Evolutionary conservation across 2,888 invertebrate genomes (phyloP).

Genomic region (Mechanitis mazaeus): DNA sequence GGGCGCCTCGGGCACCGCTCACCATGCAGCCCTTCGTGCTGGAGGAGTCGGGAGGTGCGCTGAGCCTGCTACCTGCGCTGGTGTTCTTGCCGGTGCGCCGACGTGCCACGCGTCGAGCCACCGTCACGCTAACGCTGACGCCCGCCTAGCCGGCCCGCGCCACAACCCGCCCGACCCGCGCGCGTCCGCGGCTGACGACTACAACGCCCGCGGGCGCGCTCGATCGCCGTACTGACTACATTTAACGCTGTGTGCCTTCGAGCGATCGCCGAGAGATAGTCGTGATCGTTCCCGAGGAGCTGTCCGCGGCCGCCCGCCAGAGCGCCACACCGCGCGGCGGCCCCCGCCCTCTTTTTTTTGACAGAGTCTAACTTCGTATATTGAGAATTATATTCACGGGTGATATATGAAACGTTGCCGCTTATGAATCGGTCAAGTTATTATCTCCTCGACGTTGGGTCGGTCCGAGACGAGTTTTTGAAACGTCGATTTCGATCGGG

Average conservation of each 20-base stretch:
- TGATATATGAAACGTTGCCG: slow-evolving; percentile 77
- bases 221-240: slow-evolving; percentile 76
- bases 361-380: slow-evolving; percentile 74
- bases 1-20: slow-evolving; percentile 81
- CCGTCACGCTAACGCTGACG: slow-evolving; percentile 94
- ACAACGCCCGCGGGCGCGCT: slow-evolving; percentile 58
- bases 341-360: slow-evolving; percentile 55
- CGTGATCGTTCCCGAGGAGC: slow-evolving; percentile 71
- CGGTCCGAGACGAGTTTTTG: slow-evolving; percentile 75
- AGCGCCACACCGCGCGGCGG: slow-evolving; percentile 64
- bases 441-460: slow-evolving; percentile 74
- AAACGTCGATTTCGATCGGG: slow-evolving; percentile 75
- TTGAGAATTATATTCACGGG: slow-evolving; percentile 76
- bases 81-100: slow-evolving; percentile 95
- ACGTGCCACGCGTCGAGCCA: slow-evolving; percentile 89
- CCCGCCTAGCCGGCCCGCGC: slow-evolving; percentile 82
- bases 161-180: slow-evolving; percentile 41
- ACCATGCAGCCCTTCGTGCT: slow-evolving; percentile 96
- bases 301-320: slow-evolving; percentile 60
- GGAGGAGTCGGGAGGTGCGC: slow-evolving; percentile 77
- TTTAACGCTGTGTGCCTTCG: slow-evolving; percentile 88
- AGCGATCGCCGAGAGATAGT: slow-evolving; percentile 83
- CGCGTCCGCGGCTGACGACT: slow-evolving; percentile 50
- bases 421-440: slow-evolving; percentile 73
- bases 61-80: slow-evolving; percentile 90